Percentiles rank a stretch among this genome's conserved stretches.
Evolutionary conservation across 2,797 vertebrate species (phyloP).

Genomic region (Apogon hyalosoma): DNA sequence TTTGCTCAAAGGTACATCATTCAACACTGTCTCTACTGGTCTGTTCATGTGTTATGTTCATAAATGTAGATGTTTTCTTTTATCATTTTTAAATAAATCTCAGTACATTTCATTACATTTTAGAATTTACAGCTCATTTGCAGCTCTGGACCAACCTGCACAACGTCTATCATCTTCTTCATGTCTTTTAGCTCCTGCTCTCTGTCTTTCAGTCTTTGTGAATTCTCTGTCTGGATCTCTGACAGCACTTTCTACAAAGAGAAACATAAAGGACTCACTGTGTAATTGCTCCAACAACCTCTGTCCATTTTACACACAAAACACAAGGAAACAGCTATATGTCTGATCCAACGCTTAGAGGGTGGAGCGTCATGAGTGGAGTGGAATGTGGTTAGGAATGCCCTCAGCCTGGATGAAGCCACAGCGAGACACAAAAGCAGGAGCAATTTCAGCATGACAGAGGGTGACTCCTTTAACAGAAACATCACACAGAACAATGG

Average conservation of each 20-base stretch:
- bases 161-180: constrained; percentile 81
- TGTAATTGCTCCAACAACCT: neutral
- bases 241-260: constrained; percentile 75
- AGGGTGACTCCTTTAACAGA: constrained; percentile 24
- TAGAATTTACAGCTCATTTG: neutral
- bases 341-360: neutral
- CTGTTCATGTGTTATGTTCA: too few species aligned
- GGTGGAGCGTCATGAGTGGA: constrained; percentile 38
- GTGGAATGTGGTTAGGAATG: constrained; percentile 78
- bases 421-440: constrained; percentile 29
- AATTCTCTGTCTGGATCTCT: constrained; percentile 71
- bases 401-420: constrained; percentile 30
- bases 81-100: too few species aligned
- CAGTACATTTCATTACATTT: too few species aligned
- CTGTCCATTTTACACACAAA: neutral
- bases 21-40: too few species aligned
- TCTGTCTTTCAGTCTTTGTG: constrained; percentile 78
- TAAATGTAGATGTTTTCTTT: too few species aligned
- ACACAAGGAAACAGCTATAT: constrained; percentile 14
- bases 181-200: constrained; percentile 84
- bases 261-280: neutral
- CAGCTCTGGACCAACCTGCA: constrained; percentile 73
- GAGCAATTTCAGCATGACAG: neutral
- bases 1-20: too few species aligned
- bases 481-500: constrained; percentile 24